phyloP scores from a whole-genome alignment of 2,113 vertebrate species.

The Alethe castanea region DNA sequence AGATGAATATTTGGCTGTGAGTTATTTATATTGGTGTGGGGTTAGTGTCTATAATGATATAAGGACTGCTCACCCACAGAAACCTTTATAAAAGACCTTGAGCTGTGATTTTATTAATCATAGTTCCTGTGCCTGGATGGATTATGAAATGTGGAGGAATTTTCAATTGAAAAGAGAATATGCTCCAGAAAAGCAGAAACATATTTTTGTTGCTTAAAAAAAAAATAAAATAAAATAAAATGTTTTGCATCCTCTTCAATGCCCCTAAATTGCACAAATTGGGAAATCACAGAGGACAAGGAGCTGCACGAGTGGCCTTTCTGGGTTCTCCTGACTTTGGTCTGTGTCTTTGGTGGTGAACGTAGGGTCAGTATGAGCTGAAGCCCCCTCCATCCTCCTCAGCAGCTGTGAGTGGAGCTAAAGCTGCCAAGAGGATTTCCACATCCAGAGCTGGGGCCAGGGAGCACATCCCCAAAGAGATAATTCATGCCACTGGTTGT shows the following conservation, averaged over 20 bases:
- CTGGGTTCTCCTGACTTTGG: neutral
- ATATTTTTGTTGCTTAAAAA: neutral
- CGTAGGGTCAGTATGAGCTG: fast-evolving
- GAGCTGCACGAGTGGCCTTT: neutral
- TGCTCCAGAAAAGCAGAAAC: neutral
- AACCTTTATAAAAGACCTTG: neutral
- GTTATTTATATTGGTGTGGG: neutral
- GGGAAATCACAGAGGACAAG: neutral
- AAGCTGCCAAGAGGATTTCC: neutral
- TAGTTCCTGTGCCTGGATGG: neutral
- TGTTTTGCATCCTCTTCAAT: neutral
- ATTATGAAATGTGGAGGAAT: neutral
- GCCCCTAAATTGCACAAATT: neutral
- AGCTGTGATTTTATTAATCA: neutral
- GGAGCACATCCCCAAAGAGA: neutral
- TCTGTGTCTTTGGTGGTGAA: neutral
- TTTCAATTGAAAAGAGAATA: neutral
- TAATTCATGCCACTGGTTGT: too few species aligned
- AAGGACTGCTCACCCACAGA: neutral
- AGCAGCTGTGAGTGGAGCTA: neutral
- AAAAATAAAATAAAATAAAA: neutral
- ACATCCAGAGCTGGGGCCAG: neutral
- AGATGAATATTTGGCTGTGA: neutral
- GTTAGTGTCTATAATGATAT: neutral
- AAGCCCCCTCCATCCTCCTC: neutral